Base-by-base conservation (phyloP, 2,888 invertebrate species). In the Glyphotaelius pellucidus region DNA sequence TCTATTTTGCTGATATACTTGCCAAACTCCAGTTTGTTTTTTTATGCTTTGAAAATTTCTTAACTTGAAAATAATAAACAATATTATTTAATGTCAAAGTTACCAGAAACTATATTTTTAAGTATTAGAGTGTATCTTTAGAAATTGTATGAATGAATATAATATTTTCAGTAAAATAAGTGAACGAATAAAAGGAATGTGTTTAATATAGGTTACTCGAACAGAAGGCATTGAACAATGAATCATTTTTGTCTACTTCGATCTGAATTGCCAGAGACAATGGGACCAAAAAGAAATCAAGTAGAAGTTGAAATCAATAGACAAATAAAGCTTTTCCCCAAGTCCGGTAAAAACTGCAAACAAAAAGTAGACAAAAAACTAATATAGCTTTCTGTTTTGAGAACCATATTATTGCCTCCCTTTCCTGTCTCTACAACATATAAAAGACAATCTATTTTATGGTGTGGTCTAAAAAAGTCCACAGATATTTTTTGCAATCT, bases 41-140 rank as follows among this genome's bases (percentile, higher is more conserved):
- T 79, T 25, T 88, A 79, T 88, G 67, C 38, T 35, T 85, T 88
- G 15, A n/a, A 88, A 88, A 88, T 88, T 67, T 88, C 79, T 79
- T 80, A 67, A 67, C 25, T 67, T 67, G 25, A 38, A 67, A 67
- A 67, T 67, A 67, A 67, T 67, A 67, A 7, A 25, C 25, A 67
- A 67, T 52, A 52, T 52, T 67, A 19, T 52, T 67, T 4, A 25
- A 67, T 67, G 25, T 32, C 15, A 88, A 79, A 88, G 88, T 88
- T 88, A 88, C 88, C 88, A 88, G 32, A 88, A 79, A 88, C 88
- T 79, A 88, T 80, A 88, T 35, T 88, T 88, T 67, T 88, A 88
- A 88, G 88, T 88, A 88, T 31, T 19, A 67, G 52, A 87, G n/a
- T 67, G 42, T 88, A 88, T 67, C 31, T 67, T 79, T 35, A 35